Evolutionary conservation across 2,888 invertebrate species (phyloP), one percentile per base, ranked within the genome.

Genomic region (Lepidonotus clava): DNA sequence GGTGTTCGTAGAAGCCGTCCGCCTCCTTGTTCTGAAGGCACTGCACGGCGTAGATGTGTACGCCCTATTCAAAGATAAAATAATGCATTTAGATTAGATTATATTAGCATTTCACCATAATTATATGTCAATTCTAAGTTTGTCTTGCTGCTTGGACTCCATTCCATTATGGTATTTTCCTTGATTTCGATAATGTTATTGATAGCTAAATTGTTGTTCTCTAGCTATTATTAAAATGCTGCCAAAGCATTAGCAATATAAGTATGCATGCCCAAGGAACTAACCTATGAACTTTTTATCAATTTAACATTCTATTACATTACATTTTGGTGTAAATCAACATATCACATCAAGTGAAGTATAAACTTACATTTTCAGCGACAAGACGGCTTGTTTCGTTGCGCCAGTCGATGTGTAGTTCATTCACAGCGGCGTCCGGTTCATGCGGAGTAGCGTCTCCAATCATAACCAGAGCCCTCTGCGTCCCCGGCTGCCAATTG

Each of bases 381-480:
- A 86, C 88, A 1, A 92, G 89, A 1, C 86, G 86, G 40, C 88
- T 67, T 0, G 90, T 88, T 85, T 91, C 92, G 28, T 89, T 86
- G 67, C 89, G 88, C 93, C 93, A 93, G 87, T 91, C 91, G n/a
- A 93, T 89, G 28, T 40, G 36, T 1, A 38, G 41, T 32, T 90
- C 90, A 6, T 90, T 87, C 21, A 87, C 89, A 88, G 92, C 92
- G 24, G 34, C 56, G 77, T 53, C 41, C 38, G 18, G 11, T 11
- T 53, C 91, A 77, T 93, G 93, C 4, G 93, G 93, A 28, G 88
- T 89, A 41, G 92, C 91, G 86, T 93, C 93, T 2, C 93, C 93
- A 84, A 93, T 92, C 90, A 93, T 89, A 4, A 93, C 91, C 51
- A 93, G 88, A 36, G 92, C 91, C 76, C 91, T 89, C 84, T 92